Conservation (phyloP, 2,797 vertebrate genomes). For the Manis javanica region DNA sequence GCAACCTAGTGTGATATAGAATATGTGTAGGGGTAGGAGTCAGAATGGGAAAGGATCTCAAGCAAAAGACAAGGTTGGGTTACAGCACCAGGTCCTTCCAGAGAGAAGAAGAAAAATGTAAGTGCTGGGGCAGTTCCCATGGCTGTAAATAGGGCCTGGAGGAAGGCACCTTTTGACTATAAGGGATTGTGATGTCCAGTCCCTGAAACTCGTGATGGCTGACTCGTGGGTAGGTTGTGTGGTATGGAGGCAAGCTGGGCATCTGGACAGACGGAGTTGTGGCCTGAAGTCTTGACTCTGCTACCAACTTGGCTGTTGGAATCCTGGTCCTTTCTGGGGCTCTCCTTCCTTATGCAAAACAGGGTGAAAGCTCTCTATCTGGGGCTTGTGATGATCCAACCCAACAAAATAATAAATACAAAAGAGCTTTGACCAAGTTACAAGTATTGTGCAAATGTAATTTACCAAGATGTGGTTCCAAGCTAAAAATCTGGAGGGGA, state of each 20-base stretch:
- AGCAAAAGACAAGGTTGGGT: conserved; percentile 46
- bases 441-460: conserved; percentile 9
- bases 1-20: background rate
- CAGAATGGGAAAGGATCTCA: conserved; percentile 28
- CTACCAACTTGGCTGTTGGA: background rate
- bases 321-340: background rate
- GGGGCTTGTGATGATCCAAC: background rate
- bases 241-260: background rate
- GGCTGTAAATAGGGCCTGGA: background rate
- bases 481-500: background rate
- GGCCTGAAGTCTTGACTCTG: conserved; percentile 27
- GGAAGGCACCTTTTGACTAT: background rate
- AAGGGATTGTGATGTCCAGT: background rate
- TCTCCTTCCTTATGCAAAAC: background rate
- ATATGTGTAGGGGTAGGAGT: background rate
- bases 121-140: background rate
- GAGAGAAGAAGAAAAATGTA: conserved; percentile 1
- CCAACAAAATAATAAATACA: background rate
- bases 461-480: background rate
- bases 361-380: background rate
- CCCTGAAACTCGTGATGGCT: background rate
- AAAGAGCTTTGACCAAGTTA: conserved; percentile 37
- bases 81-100: background rate
- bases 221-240: background rate
- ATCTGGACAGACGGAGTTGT: background rate